phyloP scores from a whole-genome alignment of 1,140 invertebrate genomes.

The Drosophila sulfurigaster region DNA sequence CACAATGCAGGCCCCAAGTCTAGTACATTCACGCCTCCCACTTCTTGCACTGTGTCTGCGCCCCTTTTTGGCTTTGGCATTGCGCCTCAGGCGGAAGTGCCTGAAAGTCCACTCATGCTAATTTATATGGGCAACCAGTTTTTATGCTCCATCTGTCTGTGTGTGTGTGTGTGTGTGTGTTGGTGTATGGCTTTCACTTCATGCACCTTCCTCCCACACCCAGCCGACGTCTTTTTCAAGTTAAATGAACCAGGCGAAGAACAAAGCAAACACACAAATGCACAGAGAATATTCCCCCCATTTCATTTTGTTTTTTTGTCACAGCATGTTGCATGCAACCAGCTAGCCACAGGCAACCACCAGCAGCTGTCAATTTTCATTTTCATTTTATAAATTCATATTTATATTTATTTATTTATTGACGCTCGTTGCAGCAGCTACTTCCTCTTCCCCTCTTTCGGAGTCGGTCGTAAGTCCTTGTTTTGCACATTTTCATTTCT shows the following conservation, averaged over 20 bases:
- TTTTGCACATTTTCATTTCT: slow-evolving; percentile 24
- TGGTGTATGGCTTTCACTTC: slow-evolving; percentile 44
- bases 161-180: no score
- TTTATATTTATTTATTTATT: slow-evolving; percentile 57
- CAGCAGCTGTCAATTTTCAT: slow-evolving; percentile 40
- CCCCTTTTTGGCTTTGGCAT: slow-evolving; percentile 63
- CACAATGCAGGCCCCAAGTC: not conserved
- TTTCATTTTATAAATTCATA: slow-evolving; percentile 46
- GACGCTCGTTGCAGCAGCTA: slow-evolving; percentile 24
- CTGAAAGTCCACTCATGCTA: slow-evolving; percentile 64
- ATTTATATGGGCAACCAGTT: slow-evolving; percentile 64
- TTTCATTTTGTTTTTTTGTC: slow-evolving; percentile 38
- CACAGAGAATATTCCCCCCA: slow-evolving; percentile 40
- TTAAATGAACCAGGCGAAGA: slow-evolving; percentile 61
- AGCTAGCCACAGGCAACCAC: slow-evolving; percentile 16
- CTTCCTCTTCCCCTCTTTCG: slow-evolving; percentile 23
- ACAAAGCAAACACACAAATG: slow-evolving; percentile 55
- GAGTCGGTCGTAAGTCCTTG: not conserved
- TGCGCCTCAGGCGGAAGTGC: slow-evolving; percentile 52
- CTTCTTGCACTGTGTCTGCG: not conserved
- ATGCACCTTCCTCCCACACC: slow-evolving; percentile 10
- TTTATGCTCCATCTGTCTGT: slow-evolving; percentile 29
- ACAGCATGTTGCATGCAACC: slow-evolving; percentile 36
- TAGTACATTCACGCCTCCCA: not conserved
- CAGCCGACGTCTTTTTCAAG: slow-evolving; percentile 26